A percentile compares a stretch with the other conserved stretches of the same genome.
phyloP scores from a whole-genome alignment of 2,888 invertebrate species.

The Nesidiocoris tenuis region DNA sequence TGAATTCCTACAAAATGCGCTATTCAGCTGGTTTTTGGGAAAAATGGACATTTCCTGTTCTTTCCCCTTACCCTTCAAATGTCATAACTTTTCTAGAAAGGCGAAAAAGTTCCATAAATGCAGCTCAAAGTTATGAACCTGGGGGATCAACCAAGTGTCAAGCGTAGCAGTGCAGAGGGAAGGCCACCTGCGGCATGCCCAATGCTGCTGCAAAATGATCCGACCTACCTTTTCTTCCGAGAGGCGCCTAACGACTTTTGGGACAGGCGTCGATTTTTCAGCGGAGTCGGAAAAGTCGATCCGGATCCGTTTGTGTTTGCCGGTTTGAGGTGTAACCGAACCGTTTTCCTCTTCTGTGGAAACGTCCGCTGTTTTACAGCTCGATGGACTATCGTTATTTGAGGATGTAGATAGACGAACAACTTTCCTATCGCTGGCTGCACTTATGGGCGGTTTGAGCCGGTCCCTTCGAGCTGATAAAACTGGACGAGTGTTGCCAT shows the following conservation, averaged over 20 bases:
- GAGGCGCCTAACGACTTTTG: conserved; percentile 22
- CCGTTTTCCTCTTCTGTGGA: not conserved
- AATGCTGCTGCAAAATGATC: too few relatives aligned
- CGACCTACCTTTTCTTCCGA: conserved; percentile 17
- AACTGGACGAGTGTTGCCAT: not conserved
- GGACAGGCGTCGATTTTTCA: conserved; percentile 32
- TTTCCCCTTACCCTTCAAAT: too few relatives aligned
- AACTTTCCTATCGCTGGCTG: conserved; percentile 6
- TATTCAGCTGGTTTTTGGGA: too few relatives aligned
- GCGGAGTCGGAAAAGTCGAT: conserved; percentile 39
- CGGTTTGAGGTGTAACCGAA: not conserved
- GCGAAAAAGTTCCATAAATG: too few relatives aligned
- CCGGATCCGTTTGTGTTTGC: conserved; percentile 32
- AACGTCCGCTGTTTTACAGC: not conserved
- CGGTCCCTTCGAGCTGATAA: conserved; percentile 3
- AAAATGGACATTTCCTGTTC: too few relatives aligned
- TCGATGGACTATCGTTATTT: not conserved
- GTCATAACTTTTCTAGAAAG: too few relatives aligned
- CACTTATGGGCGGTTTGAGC: conserved; percentile 25
- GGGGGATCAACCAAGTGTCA: not conserved
- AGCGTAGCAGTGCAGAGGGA: not conserved
- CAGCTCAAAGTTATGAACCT: too few relatives aligned
- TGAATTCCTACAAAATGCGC: too few relatives aligned
- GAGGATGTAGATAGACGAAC: not conserved
- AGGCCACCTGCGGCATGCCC: too few relatives aligned